phyloP scores from a whole-genome alignment of 2,888 invertebrate genomes.

The Clepsis dumicolana region DNA sequence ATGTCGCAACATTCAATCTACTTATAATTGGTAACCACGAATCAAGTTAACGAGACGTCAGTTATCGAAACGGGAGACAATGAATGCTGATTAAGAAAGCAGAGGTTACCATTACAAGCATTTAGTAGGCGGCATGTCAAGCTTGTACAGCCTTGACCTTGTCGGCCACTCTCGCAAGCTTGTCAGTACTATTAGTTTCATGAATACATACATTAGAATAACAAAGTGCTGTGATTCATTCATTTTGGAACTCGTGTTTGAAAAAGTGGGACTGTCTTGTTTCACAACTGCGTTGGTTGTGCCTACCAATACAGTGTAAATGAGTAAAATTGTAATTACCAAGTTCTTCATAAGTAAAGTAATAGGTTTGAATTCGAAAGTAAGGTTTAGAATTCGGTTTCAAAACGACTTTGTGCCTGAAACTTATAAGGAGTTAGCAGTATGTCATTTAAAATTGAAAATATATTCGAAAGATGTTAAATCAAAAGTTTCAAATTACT shows the following conservation, averaged over 20 bases:
- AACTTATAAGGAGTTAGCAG: slow-evolving; percentile 11
- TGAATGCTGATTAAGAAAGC: slow-evolving; percentile 41
- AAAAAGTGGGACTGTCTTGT: background rate
- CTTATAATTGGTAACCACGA: slow-evolving; percentile 43
- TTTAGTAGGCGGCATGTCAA: slow-evolving; percentile 32
- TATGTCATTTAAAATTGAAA: background rate
- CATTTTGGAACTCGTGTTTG: slow-evolving; percentile 5
- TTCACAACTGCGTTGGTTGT: slow-evolving; percentile 19
- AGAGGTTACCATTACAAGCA: slow-evolving; percentile 46
- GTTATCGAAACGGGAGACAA: slow-evolving; percentile 34
- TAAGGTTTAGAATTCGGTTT: slow-evolving; percentile 21
- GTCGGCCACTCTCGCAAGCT: slow-evolving; percentile 56
- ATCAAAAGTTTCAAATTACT: slow-evolving; percentile 11
- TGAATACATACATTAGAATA: slow-evolving; percentile 38
- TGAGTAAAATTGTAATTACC: background rate
- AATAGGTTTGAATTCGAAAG: slow-evolving; percentile 22
- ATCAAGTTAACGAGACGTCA: slow-evolving; percentile 42
- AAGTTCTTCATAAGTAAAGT: background rate
- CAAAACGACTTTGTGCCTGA: slow-evolving; percentile 30
- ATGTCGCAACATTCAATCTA: slow-evolving; percentile 42
- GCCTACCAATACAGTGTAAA: background rate
- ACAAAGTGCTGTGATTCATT: slow-evolving; percentile 37
- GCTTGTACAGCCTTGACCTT: slow-evolving; percentile 61
- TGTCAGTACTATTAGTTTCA: slow-evolving; percentile 38
- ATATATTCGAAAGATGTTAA: slow-evolving; percentile 11